These are phyloP conservation scores for Drosophila kokeensis DNA, from an alignment of 2,888 invertebrate species.

Conservation along the genomic window DNA sequence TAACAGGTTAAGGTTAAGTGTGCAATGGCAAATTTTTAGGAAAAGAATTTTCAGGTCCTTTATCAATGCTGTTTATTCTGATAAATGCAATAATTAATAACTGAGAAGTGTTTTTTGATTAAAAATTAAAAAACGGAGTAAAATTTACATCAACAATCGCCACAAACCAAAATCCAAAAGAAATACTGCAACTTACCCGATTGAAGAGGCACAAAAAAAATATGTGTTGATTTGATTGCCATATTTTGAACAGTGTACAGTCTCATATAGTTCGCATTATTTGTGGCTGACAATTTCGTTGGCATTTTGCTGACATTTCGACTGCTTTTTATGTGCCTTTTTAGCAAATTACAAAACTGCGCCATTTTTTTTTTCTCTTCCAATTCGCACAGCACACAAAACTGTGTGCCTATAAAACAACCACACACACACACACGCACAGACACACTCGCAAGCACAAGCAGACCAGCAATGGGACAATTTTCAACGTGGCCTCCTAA, in stretches of 20 bases:
- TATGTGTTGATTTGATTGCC: not conserved
- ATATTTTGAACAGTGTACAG: conserved; percentile 31
- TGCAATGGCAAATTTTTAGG: not conserved
- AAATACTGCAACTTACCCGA: not conserved
- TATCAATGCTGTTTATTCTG: not conserved
- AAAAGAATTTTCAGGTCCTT: not conserved
- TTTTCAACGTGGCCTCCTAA: conserved; percentile 57
- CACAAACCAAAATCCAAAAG: not conserved
- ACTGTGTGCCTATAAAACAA: conserved; percentile 68
- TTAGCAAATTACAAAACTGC: conserved; percentile 75
- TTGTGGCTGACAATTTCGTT: conserved; percentile 43
- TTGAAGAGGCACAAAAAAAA: not conserved
- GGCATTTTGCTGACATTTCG: conserved; percentile 43
- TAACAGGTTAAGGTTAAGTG: not conserved
- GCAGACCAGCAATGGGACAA: conserved; percentile 30
- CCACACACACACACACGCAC: conserved; percentile 6
- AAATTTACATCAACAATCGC: not conserved
- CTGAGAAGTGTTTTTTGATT: not conserved
- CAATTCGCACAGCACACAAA: conserved; percentile 36
- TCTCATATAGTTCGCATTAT: conserved; percentile 21
- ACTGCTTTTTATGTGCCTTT: conserved; percentile 75
- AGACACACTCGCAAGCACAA: conserved; percentile 16
- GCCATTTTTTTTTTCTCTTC: conserved; percentile 64
- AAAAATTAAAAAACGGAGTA: not conserved
- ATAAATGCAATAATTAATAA: not conserved